phyloP scores from a whole-genome alignment of 53 echinoderm and acorn worm species.

The Apostichopus leukothele region DNA sequence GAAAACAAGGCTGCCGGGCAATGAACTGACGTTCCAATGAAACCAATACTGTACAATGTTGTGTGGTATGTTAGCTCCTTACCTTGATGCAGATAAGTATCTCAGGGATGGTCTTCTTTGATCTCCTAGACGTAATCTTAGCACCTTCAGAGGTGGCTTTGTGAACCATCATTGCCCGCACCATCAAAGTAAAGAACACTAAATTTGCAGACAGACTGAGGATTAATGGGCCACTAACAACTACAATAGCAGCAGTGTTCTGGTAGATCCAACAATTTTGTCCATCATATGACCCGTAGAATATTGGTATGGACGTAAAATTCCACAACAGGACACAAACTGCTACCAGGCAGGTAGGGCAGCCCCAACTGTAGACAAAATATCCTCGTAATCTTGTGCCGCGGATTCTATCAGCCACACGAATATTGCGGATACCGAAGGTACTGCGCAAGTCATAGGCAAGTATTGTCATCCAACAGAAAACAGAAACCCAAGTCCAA shows the following conservation, averaged over 20 bases:
- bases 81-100: too few relatives aligned
- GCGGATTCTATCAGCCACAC: neutral
- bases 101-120: too few relatives aligned
- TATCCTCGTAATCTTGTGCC: neutral
- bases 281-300: neutral
- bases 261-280: neutral
- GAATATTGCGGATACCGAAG: neutral
- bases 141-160: neutral
- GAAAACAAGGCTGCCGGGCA: too few relatives aligned
- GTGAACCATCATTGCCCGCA: neutral
- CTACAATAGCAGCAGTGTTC: neutral
- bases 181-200: neutral
- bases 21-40: too few relatives aligned
- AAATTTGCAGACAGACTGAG: neutral
- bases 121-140: neutral
- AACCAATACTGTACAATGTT: too few relatives aligned
- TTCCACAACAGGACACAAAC: neutral
- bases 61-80: too few relatives aligned
- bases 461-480: slow-evolving; percentile 1
- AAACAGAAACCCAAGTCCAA: slow-evolving; percentile 30
- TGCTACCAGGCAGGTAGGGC: neutral
- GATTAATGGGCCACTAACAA: neutral
- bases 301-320: neutral
- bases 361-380: neutral
- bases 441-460: neutral